These are phyloP conservation scores for Erannis defoliaria DNA, from an alignment of 2,888 invertebrate genomes.

Conservation along the genomic window DNA sequence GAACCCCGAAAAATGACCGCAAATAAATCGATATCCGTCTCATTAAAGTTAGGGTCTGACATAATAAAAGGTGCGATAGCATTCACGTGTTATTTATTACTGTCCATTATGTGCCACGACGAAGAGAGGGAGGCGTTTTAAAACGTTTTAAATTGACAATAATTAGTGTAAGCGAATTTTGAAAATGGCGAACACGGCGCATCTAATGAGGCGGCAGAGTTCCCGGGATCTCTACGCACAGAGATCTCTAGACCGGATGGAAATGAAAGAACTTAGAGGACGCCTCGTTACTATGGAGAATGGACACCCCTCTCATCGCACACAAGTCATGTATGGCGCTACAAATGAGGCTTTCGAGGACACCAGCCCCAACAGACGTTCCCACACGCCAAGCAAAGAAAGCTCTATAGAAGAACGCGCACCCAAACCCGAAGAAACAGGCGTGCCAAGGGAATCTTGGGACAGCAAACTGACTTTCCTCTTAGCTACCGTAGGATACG, in stretches of 20 bases:
- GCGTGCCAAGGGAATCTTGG: constrained; percentile 95
- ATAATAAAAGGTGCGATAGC: constrained; percentile 56
- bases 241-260: constrained; percentile 93
- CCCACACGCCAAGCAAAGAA: constrained; percentile 86
- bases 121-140: constrained; percentile 66
- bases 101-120: constrained; percentile 76
- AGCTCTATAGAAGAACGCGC: constrained; percentile 89
- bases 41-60: constrained; percentile 45
- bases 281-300: constrained; percentile 92
- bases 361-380: constrained; percentile 76
- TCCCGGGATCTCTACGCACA: constrained; percentile 94
- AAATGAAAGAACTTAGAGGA: constrained; percentile 94
- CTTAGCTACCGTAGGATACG: constrained; percentile 97
- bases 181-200: constrained; percentile 96
- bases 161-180: constrained; percentile 53
- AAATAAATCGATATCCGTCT: constrained; percentile 56
- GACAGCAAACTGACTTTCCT: constrained; percentile 97
- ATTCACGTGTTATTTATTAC: constrained; percentile 64
- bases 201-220: constrained; percentile 95
- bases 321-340: constrained; percentile 91
- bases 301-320: constrained; percentile 79
- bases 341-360: constrained; percentile 93
- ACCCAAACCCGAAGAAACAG: constrained; percentile 89
- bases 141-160: constrained; percentile 50
- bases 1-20: constrained; percentile 56